Conservation (phyloP, 2,888 invertebrate genomes). For the Platycnemis pennipes region DNA sequence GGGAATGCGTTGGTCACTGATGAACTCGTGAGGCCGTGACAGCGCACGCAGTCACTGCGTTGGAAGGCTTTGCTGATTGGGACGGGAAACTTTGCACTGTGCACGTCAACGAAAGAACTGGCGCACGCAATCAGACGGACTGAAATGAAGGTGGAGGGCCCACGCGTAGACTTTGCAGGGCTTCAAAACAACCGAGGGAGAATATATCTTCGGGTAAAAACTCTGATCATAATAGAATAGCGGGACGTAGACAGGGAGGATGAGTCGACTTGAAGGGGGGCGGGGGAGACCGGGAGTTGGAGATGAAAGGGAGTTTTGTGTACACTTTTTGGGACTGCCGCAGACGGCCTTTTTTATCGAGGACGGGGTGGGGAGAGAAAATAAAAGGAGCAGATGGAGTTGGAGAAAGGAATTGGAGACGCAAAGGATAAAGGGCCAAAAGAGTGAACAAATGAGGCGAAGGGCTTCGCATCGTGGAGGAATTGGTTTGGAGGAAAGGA, state of each 20-base stretch:
- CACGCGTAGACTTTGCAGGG: not conserved
- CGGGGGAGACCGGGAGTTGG: not conserved
- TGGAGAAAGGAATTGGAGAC: not conserved
- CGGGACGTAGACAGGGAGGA: not conserved
- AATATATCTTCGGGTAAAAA: not conserved
- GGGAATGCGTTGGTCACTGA: too few species aligned
- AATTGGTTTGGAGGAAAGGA: not conserved
- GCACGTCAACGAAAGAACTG: not conserved
- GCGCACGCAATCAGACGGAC: not conserved
- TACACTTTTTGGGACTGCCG: not conserved
- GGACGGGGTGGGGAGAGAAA: not conserved
- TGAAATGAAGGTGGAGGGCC: not conserved
- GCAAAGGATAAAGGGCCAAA: not conserved
- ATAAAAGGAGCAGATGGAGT: not conserved
- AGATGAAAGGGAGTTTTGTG: conserved; percentile 34
- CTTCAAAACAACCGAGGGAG: not conserved
- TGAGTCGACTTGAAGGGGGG: not conserved
- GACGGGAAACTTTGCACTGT: not conserved
- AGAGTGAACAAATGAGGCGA: conserved; percentile 2
- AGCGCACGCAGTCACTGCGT: not conserved
- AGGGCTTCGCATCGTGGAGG: not conserved
- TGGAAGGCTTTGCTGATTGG: not conserved
- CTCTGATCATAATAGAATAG: not conserved
- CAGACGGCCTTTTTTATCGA: not conserved
- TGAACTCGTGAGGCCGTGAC: too few species aligned